Evolutionary conservation across 2,113 vertebrate species (phyloP), one percentile per base, ranked within the genome.

Genomic region (Pterocles gutturalis): DNA sequence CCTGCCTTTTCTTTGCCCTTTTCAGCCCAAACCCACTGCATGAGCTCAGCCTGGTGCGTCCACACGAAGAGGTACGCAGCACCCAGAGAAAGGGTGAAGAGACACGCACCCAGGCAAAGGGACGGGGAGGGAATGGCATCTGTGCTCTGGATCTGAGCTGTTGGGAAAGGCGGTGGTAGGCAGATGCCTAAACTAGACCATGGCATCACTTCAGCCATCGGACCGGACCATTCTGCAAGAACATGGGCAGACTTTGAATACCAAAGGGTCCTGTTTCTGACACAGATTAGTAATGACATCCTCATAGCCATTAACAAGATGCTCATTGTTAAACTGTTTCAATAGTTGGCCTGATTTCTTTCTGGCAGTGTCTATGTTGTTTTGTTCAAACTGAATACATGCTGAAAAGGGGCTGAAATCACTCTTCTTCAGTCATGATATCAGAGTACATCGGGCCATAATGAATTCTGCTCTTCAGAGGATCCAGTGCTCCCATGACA

Each of bases 291-390:
- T 36, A 77, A 55, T 78, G 88, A 78, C 80, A 87, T 72, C 43
- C 69, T 93, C 77, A 41, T 0, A 67, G 65, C 55, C 83, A 84
- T 89, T 82, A 76, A 90, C 77, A 69, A 89, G 77, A 94, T 64
- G 45, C 26, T 94, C 64, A 55, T 75, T 91, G 72, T 87, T 87
- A 81, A 84, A 71, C 19, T 1, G 0, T 34, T 95, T 92, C 83
- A 87, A 55, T 51, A 81, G 36, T 4, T 97, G 91, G 80, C 87
- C 80, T 84, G 65, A 78, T 82, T 95, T 95, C 65, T 78, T 90
- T 45, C 80, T 94, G 91, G 72, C 89, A 93, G 16, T 33, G 33
- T 61, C 66, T 45, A 13, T 6, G 1, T 6, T 41, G 31, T 43
- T 92, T 83, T 93, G 64, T 84, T 87, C 89, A 89, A 70, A 33